A percentile compares a stretch with the other conserved stretches of the same genome.
phyloP scores from a whole-genome alignment of 2,113 vertebrate genomes.

The Anhinga anhinga region DNA sequence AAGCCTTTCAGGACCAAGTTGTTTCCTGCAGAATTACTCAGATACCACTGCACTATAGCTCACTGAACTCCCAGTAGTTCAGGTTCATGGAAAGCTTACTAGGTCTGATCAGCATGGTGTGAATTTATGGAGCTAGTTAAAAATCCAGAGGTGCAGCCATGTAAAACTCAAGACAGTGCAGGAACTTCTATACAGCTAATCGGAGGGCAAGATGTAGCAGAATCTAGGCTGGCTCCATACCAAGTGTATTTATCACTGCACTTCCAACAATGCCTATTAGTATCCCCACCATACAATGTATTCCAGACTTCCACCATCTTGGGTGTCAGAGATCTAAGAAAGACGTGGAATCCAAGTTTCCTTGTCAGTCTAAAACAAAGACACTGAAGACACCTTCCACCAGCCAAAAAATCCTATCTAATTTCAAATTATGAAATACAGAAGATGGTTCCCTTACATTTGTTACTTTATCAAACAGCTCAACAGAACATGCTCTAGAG shows the following conservation, averaged over 20 bases:
- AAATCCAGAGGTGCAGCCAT: background rate
- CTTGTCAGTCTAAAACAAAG: background rate
- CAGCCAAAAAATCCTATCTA: background rate
- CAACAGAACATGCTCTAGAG: background rate
- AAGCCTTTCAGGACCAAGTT: background rate
- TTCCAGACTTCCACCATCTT: background rate
- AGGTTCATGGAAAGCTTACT: background rate
- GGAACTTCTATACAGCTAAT: background rate
- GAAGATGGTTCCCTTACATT: background rate
- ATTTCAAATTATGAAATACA: background rate
- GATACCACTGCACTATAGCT: background rate
- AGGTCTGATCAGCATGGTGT: background rate
- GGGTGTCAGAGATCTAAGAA: background rate
- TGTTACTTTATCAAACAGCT: background rate
- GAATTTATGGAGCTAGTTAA: background rate
- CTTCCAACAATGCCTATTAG: background rate
- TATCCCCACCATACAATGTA: background rate
- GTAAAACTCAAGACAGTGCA: background rate
- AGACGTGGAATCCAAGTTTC: background rate
- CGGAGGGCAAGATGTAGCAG: background rate
- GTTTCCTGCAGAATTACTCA: background rate
- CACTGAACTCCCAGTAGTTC: background rate
- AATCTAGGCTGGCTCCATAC: background rate
- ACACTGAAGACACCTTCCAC: background rate
- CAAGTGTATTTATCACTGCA: background rate